Base-by-base conservation (phyloP, 1,140 invertebrate species). In the Sweltsa coloradensis region DNA sequence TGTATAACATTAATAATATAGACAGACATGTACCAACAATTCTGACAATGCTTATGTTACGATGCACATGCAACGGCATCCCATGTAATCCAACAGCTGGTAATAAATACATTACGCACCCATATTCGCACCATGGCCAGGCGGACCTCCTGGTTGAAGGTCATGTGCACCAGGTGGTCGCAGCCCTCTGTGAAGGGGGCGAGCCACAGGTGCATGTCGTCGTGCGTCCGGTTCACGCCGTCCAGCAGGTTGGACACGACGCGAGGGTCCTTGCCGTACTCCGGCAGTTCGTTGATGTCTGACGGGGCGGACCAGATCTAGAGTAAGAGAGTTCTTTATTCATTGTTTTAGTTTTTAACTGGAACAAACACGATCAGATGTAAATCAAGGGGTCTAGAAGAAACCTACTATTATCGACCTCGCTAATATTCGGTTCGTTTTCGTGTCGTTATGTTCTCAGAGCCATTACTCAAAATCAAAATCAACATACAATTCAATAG, bases 121-220 rank as follows among this genome's bases (percentile, higher is more conserved):
- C 85, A 89, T 56, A 89, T 78, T 60, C 85, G 71, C 41, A 88
- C 71, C 58, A 89, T 64, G 18, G 83, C 81, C 14, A 89, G 55
- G 29, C 68, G 71, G 45, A 73, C 66, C 29, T 60, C 57, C 47
- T 72, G 63, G 13, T 68, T 59, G 60, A 87, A 77, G 34, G 72
- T 63, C 7, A 85, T 67, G 46, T 70, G 63, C 23, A 83, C 68
- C 31, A 70, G 65, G 53, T 83, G 79, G 53, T 74, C 63, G 5
- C 57, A 59, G 3, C 69, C 68, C 2, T 63, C 56, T 11, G 71
- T 73, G 59, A 75, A 81, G 13, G 79, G 76, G 13, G 78, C 69
- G 19, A 82, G 64, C 85, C 84, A 89, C 53, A 82, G 72, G 65
- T 87, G 83, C 27, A 75, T 71, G 60, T 87, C 83, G 62, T 87